A percentile compares a stretch with the other conserved stretches of the same genome.
These are phyloP conservation scores for Acrocephalus kingi DNA, from an alignment of 2,113 vertebrate species.

Conservation along the genomic window DNA sequence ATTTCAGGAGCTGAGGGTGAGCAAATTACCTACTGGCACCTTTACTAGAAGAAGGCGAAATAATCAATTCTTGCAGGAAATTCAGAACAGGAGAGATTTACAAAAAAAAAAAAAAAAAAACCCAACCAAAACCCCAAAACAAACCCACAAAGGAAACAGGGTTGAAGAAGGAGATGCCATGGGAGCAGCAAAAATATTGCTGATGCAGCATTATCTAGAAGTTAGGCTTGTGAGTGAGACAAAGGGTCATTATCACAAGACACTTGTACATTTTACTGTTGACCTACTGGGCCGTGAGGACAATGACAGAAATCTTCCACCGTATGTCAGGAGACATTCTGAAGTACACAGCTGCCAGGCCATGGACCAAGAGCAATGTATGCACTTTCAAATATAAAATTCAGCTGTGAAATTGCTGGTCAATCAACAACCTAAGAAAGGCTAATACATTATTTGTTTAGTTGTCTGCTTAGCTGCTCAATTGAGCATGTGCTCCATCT, in stretches of 20 bases:
- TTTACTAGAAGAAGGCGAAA: neutral
- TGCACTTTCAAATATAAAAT: neutral
- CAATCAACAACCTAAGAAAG: neutral
- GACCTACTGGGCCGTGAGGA: neutral
- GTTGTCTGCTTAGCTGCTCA: neutral
- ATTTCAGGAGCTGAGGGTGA: neutral
- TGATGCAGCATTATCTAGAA: neutral
- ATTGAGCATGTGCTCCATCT: neutral
- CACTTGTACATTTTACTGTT: neutral
- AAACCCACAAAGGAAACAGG: neutral
- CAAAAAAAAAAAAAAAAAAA: no score
- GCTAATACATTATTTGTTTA: neutral
- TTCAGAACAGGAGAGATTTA: neutral
- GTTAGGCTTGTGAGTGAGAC: neutral
- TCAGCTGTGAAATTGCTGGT: neutral
- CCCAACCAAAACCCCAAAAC: no score
- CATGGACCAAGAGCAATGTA: neutral
- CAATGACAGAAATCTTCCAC: neutral
- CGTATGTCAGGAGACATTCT: neutral
- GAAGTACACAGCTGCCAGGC: neutral
- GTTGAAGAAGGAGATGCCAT: neutral
- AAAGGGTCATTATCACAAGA: neutral
- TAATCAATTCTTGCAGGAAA: neutral
- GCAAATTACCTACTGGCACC: neutral
- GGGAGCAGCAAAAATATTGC: neutral